Evolutionary conservation across 2,113 vertebrate genomes (phyloP), one percentile per base, ranked within the genome.

Genomic region (Amphilophus citrinellus): DNA sequence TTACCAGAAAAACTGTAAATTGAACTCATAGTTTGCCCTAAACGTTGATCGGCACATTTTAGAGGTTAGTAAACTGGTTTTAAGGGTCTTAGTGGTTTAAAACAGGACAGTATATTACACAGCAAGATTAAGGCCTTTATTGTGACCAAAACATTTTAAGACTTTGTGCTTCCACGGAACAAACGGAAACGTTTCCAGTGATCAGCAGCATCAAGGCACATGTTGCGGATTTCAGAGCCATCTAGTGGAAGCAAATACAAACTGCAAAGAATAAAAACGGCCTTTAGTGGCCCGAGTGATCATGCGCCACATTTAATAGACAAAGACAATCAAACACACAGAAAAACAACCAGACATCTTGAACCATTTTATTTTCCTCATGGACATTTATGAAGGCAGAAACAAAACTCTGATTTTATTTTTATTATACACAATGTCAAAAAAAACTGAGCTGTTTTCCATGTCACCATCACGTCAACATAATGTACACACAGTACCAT

Each of bases 391-490:
- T 88, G 91, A 94, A 93, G 89, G 89, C 88, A 92, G 91, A 87
- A 91, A 79, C 60, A 65, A 87, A 35, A 39, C 89, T 88, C 59
- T 42, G 87, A 84, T 87, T 92, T 87, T 90, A 82, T 88, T 88
- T 56, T 85, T 65, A 88, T 87, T 76, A 84, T 90, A 94, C 94
- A 94, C 90, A 89, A 86, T 79, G 14, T 90, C 71, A 92, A 93
- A 91, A 24, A 24, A 24, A 94, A 94, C 86, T 80, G 63, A 81
- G 62, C 82, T 93, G 88, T 62, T 86, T 66, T 91, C 83, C 76
- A 57, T 50, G 65, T 88, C 89, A 93, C 87, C 88, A 95, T 93
- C 93, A 95, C 95, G 79, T 94, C 83, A 93, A 95, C 92, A 96
- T 87, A 90, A 85, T 66, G 76, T 82, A 94, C 94, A 95, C 90